Evolutionary conservation across 1,140 invertebrate species (phyloP), one percentile per base, ranked within the genome.

Genomic region (Eupeodes corollae): DNA sequence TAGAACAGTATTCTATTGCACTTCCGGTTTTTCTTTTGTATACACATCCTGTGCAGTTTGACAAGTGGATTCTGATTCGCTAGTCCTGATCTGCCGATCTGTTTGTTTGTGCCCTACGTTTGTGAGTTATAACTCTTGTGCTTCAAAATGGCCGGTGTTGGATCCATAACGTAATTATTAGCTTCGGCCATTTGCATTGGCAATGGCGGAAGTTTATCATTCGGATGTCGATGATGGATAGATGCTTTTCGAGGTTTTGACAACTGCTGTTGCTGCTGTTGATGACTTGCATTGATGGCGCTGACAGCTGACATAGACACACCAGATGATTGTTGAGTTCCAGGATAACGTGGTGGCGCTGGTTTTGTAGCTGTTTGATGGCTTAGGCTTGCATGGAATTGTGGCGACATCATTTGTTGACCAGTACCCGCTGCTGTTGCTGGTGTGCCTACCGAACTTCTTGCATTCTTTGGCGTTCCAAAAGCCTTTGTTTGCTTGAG

Each of bases 401-500:
- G 21, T 5, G 21, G 21, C n/a, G n/a, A n/a, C 15, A 37, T 37
- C 15, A 37, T n/a, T 37, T 14, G 35, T 14, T 37, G 15, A 11
- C 35, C 13, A 11, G 43, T 35, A 35, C 18, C 42, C 39, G 37
- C 32, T 42, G 46, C 14, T 48, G 11, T 44, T 53, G 26, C 42
- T 51, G 35, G 3, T 15, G 34, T 44, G 30, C 15, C 1, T 48
- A 32, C 5, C 6, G 26, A 9, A 26, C 34, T 42, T 30, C 44
- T 47, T 32, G 73, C 76, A 62, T 80, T 78, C 63, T 82, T 82
- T 26, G 83, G 80, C 70, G 82, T 73, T 37, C 83, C 83, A 57
- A 84, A 86, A 12, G 85, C 84, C 67, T 88, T 88, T 5, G 86
- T 88, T 66, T 88, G 86, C 67, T 88, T 88, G 38, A 90, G 66